These are phyloP conservation scores for Danio jaintianensis DNA, from an alignment of 2,797 vertebrate species.

Conservation along the genomic window DNA sequence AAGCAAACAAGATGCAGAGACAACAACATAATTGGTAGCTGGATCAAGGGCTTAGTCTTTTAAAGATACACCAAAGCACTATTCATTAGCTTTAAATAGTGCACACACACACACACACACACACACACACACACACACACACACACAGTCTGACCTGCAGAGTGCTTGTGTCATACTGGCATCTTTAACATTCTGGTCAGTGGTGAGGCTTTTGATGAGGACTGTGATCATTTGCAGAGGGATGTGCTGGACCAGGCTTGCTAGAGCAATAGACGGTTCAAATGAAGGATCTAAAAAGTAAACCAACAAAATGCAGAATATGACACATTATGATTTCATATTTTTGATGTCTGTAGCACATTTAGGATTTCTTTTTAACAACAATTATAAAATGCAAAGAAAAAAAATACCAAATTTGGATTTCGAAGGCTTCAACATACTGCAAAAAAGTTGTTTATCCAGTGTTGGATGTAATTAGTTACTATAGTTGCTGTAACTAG, in stretches of 20 bases:
- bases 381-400: no score
- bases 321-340: constrained; percentile 3
- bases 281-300: constrained; percentile 85
- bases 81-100: constrained; percentile 9
- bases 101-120: neutral
- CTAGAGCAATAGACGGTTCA: constrained; percentile 95
- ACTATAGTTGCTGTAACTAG: no score
- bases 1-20: constrained; percentile 1
- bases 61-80: constrained; percentile 9
- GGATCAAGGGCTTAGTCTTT: constrained; percentile 8
- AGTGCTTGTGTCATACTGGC: constrained; percentile 97
- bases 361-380: neutral
- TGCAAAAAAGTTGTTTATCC: no score
- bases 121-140: neutral
- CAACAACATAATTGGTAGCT: constrained; percentile 1
- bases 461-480: no score
- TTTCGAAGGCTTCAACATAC: no score
- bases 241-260: constrained; percentile 97
- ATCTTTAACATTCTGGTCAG: constrained; percentile 96
- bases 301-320: no score
- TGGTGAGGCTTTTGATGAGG: constrained; percentile 97
- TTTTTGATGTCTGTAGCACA: neutral
- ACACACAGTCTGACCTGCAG: constrained; percentile 85
- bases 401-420: no score
- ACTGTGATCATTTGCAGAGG: constrained; percentile 98